phyloP scores from a whole-genome alignment of 35 echinoderm and acorn worm species.

The Heliocidaris erythrogramma region DNA sequence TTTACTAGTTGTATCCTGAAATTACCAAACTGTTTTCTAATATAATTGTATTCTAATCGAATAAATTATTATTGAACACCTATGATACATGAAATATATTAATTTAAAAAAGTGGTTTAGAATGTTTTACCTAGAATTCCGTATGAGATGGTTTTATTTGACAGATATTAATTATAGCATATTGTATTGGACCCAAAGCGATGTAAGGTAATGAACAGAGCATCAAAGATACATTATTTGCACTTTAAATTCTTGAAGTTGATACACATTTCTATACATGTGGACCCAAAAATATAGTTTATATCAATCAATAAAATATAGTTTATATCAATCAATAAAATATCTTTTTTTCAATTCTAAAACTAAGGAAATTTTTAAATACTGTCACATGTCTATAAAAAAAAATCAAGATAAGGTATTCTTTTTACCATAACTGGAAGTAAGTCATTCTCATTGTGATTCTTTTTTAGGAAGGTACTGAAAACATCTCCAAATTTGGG shows the following conservation, averaged over 20 bases:
- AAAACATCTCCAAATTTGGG: conserved; percentile 48
- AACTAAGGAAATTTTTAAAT: background rate
- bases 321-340: background rate
- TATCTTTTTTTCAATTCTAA: background rate
- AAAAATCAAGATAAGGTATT: background rate
- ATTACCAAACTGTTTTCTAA: background rate
- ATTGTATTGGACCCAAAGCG: too few species aligned
- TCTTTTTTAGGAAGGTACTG: conserved; percentile 35
- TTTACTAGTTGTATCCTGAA: background rate
- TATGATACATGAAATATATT: background rate
- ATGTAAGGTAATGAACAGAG: background rate
- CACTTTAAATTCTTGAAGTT: background rate
- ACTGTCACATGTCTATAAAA: background rate
- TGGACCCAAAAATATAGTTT: background rate
- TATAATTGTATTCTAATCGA: background rate
- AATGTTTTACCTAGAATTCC: too few species aligned
- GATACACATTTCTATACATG: background rate
- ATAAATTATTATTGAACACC: background rate
- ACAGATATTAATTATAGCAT: too few species aligned
- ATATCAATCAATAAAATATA: background rate
- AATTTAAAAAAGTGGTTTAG: background rate
- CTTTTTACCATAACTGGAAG: conserved; percentile 51
- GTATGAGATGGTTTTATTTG: too few species aligned
- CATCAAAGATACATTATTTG: background rate
- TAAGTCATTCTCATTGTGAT: conserved; percentile 32